phyloP scores from a whole-genome alignment of 2,797 vertebrate genomes.

The Anguilla marmorata region DNA sequence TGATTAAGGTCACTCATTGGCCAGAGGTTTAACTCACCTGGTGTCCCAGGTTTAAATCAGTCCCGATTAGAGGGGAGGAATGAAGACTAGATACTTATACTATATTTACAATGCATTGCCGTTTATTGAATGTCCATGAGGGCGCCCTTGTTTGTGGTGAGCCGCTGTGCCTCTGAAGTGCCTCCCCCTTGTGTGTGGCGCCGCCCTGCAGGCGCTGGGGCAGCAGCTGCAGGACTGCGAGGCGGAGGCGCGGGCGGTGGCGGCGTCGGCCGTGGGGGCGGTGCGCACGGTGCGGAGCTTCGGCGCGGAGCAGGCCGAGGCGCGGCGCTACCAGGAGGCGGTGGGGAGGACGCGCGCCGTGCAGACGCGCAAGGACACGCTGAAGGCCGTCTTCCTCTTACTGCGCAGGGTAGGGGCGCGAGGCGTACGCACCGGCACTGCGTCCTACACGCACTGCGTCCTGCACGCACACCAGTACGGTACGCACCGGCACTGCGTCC shows the following conservation, averaged over 20 bases:
- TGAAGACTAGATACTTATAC: too few relatives aligned
- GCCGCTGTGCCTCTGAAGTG: neutral
- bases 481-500: neutral
- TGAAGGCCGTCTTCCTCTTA: conserved; percentile 58
- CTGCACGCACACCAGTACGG: too few relatives aligned
- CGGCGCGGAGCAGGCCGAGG: conserved; percentile 70
- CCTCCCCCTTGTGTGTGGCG: neutral
- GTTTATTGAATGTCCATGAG: neutral
- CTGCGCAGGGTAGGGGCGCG: conserved; percentile 65
- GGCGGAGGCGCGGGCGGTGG: conserved; percentile 72
- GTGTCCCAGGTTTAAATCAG: too few relatives aligned
- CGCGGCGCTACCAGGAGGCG: conserved; percentile 62
- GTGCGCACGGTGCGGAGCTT: conserved; percentile 79
- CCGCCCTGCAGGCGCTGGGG: conserved; percentile 67
- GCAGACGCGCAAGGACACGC: conserved; percentile 61
- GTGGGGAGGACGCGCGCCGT: conserved; percentile 62
- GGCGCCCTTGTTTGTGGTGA: neutral
- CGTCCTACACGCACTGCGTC: neutral
- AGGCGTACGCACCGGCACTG: neutral
- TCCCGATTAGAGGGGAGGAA: too few relatives aligned
- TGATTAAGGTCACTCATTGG: too few relatives aligned
- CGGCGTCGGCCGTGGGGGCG: conserved; percentile 64
- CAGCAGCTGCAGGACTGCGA: conserved; percentile 73
- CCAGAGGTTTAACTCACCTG: too few relatives aligned
- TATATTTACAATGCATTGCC: too few relatives aligned